Evolutionary conservation across 2,113 vertebrate species (phyloP).

Genomic region (Alouatta palliata): DNA sequence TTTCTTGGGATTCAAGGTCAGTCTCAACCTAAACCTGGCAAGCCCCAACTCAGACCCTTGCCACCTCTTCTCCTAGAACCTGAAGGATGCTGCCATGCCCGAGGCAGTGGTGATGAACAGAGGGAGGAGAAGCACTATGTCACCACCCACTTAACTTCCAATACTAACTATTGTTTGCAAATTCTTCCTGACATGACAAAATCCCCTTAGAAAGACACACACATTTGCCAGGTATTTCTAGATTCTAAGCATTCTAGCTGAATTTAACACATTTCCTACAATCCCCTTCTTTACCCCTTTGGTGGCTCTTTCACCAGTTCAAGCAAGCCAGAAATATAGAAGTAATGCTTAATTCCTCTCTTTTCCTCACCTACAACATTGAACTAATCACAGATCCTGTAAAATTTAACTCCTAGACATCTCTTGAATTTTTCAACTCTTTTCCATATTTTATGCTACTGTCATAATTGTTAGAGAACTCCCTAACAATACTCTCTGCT

Average conservation of each 20-base stretch:
- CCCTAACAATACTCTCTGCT: neutral
- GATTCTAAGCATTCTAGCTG: neutral
- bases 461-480: neutral
- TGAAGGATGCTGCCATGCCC: neutral
- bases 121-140: neutral
- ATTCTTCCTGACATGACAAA: neutral
- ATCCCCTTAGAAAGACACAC: neutral
- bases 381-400: neutral
- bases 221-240: neutral
- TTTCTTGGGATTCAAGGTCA: neutral
- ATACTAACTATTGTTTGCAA: neutral
- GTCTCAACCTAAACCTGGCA: neutral
- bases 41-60: neutral
- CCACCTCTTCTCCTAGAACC: neutral
- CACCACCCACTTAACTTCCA: neutral
- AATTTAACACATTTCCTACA: neutral
- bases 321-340: neutral
- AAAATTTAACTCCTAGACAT: neutral
- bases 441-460: neutral
- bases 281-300: neutral
- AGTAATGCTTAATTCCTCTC: neutral
- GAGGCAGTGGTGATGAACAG: neutral
- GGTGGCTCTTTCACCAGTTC: neutral
- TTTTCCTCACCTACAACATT: neutral
- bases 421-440: slow-evolving; percentile 30